Evolutionary conservation across 2,888 invertebrate genomes (phyloP), one percentile per base, ranked within the genome.

Genomic region (Linnaemya vulpina): DNA sequence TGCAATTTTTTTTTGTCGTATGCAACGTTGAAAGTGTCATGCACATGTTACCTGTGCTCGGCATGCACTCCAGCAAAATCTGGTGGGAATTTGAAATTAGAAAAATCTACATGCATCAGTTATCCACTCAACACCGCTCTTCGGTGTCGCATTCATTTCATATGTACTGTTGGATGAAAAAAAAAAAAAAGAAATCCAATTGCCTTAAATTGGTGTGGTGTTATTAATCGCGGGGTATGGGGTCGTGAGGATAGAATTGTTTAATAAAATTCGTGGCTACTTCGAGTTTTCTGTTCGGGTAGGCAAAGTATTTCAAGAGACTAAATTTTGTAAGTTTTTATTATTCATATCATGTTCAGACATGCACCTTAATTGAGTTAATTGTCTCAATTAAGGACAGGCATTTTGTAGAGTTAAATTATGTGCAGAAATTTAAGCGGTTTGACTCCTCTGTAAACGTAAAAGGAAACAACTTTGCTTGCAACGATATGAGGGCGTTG

Each of bases 71-170:
- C n/a, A n/a, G 63, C 25, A 25, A 25, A 51, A n/a, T n/a, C 63
- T 46, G 22, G 13, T 49, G 76, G 71, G 70, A 82, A 76, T 82
- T 65, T 71, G 38, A 71, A 76, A 71, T 76, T 58, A 38, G 62
- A 71, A 76, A 82, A 82, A 63, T 68, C 10, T 38, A 49, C 58
- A 51, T 80, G 58, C 65, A 73, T 73, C 17, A 55, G 38, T 73
- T 51, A n/a, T 13, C n/a, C 30, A 51, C 40, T 17, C 25, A 38
- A 51, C 58, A 65, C 73, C 25, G 9, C 38, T 53, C 22, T 67
- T 49, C 25, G 11, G 20, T 60, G 60, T 74, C 65, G 11, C 40
- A 38, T 67, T 51, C 40, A 40, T 40, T 67, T 67, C 22, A 51
- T 63, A 43, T 55, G 22, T 55, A 60, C 68, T 74, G 43, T 58